Base-by-base conservation (phyloP, 2,113 vertebrate species). In the Platycercus adscitus region DNA sequence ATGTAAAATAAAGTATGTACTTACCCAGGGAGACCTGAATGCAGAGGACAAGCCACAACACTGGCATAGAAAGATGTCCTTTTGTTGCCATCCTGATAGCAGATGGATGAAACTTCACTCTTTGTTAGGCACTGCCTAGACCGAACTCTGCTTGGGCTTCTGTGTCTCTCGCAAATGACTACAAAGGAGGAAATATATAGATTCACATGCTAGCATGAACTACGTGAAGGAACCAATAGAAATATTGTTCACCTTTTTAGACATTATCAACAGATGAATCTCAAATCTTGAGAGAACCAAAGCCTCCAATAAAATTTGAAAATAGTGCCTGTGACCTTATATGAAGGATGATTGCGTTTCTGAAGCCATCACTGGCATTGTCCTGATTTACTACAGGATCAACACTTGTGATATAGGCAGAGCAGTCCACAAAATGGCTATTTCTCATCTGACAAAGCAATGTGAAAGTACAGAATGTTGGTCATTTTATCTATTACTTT, bases 221-320 rank as follows among this genome's bases (percentile, higher is more conserved):
- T 80, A 47, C 6, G 1, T 53, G 26, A 86, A 88, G 39, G 86
- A 93, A 39, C 96, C 96, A 97, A 97, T 97, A 91, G 91, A 86
- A 97, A 91, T 60, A 86, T 16, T 78, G 37, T 88, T 97, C 86
- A 93, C 96, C 96, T 95, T 97, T 97, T 96, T 75, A 92, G 96
- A 97, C 43, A 0, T 89, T 96, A 95, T 92, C 95, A 92, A 56
- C 80, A 81, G 64, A 60, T 64, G 47, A 35, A 97, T 96, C 88
- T 96, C 69, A 65, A 96, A 78, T 39, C 88, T 91, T 91, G 91
- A 92, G 88, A 63, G 72, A 92, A n/a, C 29, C 43, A 64, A 86
- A 88, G 35, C 92, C 55, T 89, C 96, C 95, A 97, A 95, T 97
- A 89, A 93, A 78, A 93, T 92, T 86, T 7, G 28, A 68, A 93